phyloP scores from a whole-genome alignment of 2,113 vertebrate genomes.

The Burhinus bistriatus region DNA sequence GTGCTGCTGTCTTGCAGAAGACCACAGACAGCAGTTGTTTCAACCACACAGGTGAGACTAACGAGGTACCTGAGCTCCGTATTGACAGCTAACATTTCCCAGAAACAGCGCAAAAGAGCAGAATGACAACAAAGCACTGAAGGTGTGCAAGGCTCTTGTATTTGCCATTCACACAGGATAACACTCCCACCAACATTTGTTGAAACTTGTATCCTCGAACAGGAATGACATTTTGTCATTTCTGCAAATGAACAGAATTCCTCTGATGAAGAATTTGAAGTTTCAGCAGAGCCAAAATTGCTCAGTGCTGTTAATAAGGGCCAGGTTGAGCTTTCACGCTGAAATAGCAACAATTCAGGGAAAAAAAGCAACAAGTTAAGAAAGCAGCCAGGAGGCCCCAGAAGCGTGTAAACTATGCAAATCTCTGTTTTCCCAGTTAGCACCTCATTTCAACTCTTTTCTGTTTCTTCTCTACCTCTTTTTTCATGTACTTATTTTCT shows the following conservation, averaged over 20 bases:
- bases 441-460: background rate
- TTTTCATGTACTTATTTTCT: background rate
- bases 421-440: background rate
- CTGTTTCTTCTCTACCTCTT: background rate
- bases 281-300: constrained; percentile 13
- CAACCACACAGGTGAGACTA: background rate
- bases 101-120: background rate
- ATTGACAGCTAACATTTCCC: background rate
- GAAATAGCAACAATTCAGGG: background rate
- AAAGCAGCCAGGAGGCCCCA: background rate
- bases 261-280: constrained; percentile 9
- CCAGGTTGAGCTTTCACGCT: background rate
- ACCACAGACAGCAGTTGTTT: background rate
- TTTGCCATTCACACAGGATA: background rate
- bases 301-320: background rate
- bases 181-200: background rate
- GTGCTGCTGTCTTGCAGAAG: background rate
- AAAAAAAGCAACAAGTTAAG: background rate
- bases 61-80: background rate
- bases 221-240: constrained; percentile 3
- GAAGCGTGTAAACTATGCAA: background rate
- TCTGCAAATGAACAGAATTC: constrained; percentile 14
- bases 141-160: background rate
- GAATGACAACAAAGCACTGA: background rate
- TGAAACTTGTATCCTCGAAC: background rate